Evolutionary conservation across 2,888 invertebrate species (phyloP).

Genomic region (Drosophila phalerata): DNA sequence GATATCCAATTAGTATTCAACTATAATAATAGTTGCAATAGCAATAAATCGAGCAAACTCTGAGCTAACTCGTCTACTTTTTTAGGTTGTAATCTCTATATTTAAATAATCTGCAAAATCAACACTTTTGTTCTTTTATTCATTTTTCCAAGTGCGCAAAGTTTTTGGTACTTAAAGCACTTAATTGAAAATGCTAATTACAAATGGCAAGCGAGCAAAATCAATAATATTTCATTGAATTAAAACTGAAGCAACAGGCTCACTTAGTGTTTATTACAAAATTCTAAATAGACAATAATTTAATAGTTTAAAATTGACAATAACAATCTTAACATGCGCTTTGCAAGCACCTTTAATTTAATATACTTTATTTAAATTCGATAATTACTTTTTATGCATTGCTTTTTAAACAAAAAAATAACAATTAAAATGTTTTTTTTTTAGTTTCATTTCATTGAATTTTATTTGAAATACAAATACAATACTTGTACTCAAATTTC

Average conservation of each 20-base stretch:
- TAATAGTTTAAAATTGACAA: not conserved
- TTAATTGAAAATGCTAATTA: constrained; percentile 32
- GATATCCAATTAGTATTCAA: too few species aligned
- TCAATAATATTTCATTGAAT: constrained; percentile 35
- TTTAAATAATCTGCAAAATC: too few species aligned
- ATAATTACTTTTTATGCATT: constrained; percentile 7
- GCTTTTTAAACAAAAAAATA: constrained; percentile 9
- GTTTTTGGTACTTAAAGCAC: not conserved
- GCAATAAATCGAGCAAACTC: too few species aligned
- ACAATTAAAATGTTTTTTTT: constrained; percentile 5
- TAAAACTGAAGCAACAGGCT: not conserved
- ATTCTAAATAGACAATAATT: constrained; percentile 5
- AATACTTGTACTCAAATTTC: constrained; percentile 11
- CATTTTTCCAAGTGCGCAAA: constrained; percentile 8
- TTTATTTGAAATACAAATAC: constrained; percentile 23
- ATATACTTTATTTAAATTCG: constrained; percentile 10
- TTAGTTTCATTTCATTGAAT: constrained; percentile 13
- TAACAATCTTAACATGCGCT: constrained; percentile 16
- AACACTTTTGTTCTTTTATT: not conserved
- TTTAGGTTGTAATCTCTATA: too few species aligned
- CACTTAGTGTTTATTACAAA: constrained; percentile 7
- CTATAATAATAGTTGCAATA: too few species aligned
- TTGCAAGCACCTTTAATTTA: constrained; percentile 24
- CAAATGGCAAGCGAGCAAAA: constrained; percentile 28
- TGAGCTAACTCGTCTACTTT: too few species aligned